A percentile compares a stretch with the other conserved stretches of the same genome.
Evolutionary conservation across 2,797 vertebrate genomes (phyloP).

Genomic region (Rhynchotus rufescens): DNA sequence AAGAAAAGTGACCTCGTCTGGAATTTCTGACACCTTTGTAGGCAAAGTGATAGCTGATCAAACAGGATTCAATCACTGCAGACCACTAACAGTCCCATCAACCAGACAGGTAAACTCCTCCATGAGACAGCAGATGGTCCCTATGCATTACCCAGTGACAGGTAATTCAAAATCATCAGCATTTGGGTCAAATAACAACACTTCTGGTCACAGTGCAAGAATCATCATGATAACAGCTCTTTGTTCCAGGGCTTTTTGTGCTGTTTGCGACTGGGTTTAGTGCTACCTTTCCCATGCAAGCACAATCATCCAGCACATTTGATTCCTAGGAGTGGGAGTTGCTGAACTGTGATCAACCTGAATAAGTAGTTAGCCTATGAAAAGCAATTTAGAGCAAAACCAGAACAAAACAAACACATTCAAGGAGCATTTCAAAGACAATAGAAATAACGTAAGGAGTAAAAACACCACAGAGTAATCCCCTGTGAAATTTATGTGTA

Average conservation of each 20-base stretch:
- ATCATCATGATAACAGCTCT: background rate
- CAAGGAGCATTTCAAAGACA: background rate
- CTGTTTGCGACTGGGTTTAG: background rate
- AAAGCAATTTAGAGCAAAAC: background rate
- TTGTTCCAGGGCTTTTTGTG: background rate
- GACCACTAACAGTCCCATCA: background rate
- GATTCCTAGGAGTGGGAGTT: background rate
- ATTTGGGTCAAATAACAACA: background rate
- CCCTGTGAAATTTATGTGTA: background rate
- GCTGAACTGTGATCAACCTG: background rate
- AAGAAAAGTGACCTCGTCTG: background rate
- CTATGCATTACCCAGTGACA: background rate
- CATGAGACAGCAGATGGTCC: background rate
- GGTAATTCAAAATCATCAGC: background rate
- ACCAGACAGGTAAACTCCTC: background rate
- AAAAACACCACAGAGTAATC: background rate
- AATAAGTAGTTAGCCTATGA: background rate
- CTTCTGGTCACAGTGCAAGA: background rate
- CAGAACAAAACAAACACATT: conserved; percentile 10
- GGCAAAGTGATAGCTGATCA: background rate
- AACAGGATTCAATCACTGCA: background rate
- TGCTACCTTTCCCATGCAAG: background rate
- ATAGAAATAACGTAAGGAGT: background rate
- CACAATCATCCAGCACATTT: background rate
- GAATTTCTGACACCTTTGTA: background rate